Percentiles rank a stretch among this genome's conserved stretches.
Conservation (phyloP, 2,888 invertebrate species). For the Chloroclystis v-ata region DNA sequence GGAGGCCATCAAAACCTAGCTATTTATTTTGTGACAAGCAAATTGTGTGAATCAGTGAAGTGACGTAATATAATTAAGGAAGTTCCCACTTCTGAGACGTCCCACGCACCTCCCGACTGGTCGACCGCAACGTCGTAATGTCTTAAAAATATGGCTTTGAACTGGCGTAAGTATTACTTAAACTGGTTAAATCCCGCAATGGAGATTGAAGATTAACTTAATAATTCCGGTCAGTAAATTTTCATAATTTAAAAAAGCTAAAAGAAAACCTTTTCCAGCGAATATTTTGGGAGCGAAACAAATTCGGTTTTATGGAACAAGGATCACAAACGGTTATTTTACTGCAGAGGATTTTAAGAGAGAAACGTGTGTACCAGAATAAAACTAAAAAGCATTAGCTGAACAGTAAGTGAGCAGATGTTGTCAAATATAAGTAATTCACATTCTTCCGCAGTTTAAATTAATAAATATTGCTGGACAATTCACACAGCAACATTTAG, state of each 20-base stretch:
- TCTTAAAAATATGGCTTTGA: constrained; percentile 51
- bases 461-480: constrained; percentile 16
- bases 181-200: constrained; percentile 43
- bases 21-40: constrained; percentile 49
- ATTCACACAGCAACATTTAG: too few species aligned
- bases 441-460: neutral
- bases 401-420: neutral
- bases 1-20: constrained; percentile 54
- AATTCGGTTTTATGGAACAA: constrained; percentile 11
- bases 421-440: neutral
- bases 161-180: constrained; percentile 43
- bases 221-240: constrained; percentile 39
- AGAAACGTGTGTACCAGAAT: neutral
- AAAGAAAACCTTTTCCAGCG: constrained; percentile 23
- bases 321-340: constrained; percentile 9
- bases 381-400: neutral
- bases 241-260: constrained; percentile 28
- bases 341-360: too few species aligned
- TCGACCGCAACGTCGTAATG: constrained; percentile 43
- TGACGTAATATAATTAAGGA: constrained; percentile 74
- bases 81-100: constrained; percentile 61
- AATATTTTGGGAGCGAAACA: constrained; percentile 20
- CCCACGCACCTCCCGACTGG: constrained; percentile 61
- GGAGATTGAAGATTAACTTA: constrained; percentile 41
- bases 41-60: constrained; percentile 61